Base-by-base conservation (phyloP, 2,888 invertebrate genomes). In the Cheilosia grossa region DNA sequence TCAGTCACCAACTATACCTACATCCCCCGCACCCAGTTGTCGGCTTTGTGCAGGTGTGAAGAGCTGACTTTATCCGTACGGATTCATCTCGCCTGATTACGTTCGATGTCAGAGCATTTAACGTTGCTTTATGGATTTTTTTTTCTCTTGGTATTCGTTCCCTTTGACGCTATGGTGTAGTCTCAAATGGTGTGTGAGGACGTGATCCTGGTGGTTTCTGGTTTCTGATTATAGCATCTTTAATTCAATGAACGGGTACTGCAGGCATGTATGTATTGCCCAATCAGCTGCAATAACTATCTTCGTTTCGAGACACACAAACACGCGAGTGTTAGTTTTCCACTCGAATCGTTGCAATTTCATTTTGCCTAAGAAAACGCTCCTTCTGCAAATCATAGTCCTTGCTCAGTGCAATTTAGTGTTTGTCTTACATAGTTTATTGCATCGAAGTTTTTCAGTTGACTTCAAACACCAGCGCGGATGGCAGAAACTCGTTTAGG, bases 1-100 rank as follows among this genome's bases (percentile, higher is more conserved):
- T 33, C 54, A 33, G n/a, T 42, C 24, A 21, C 5, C 58, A 27
- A 37, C 37, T 37, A 37, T 37, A 37, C 37, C 37, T 2, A 40
- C 53, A 21, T 15, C 19, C 9, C 24, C 6, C 13, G 10, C 15
- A 2, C 27, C 13, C 44, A n/a, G 40, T 19, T 49, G 40, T 4
- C n/a, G 67, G 51, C 51, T 67, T 15, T 61, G 67, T 47, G 42
- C 42, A 85, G 63, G 85, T 77, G 85, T 67, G 63, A 81, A 85
- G 61, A 44, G 66, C 67, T 63, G 85, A 40, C 75, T 81, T 80
- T 63, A 85, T 77, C 80, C 70, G 44, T 63, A 58, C 56, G 72
- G 81, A 80, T 81, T 85, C 85, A 85, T 72, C 77, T 81, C 72
- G 81, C 81, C 61, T 85, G 85, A 85, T 85, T 85, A 81, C 75